Evolutionary conservation across 1,140 invertebrate genomes (phyloP), one percentile per base, ranked within the genome.

Genomic region (Ladona fulva): DNA sequence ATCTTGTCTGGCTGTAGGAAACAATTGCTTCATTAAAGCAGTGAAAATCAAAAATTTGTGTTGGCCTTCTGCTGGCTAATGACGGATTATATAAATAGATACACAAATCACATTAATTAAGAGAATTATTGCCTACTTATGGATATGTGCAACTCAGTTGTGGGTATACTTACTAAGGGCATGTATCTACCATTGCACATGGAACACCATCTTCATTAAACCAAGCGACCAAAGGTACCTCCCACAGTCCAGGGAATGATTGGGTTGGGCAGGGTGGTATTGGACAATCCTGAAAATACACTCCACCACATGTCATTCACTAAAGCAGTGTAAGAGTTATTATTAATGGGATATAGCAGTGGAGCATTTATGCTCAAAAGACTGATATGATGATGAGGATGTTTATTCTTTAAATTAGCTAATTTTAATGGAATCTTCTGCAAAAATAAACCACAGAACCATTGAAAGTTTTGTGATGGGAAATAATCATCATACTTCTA

Each of bases 121-220:
- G 44, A 10, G 10, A 10, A 52, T 52, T 19, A 19, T 11, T n/a
- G n/a, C n/a, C n/a, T n/a, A n/a, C n/a, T n/a, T n/a, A n/a, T n/a
- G n/a, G n/a, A n/a, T n/a, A n/a, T n/a, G n/a, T n/a, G n/a, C n/a
- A n/a, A n/a, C n/a, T n/a, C n/a, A n/a, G n/a, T n/a, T n/a, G n/a
- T n/a, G n/a, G n/a, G n/a, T 12, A 19, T 1, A 22, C 52, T 66
- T 85, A 83, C 78, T 81, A 84, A 12, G 85, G 83, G 79, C 91
- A 92, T 12, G 86, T 83, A 81, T 92, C 90, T 0, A 88, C 87
- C 89, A 91, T 91, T 22, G 89, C 84, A 81, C 91, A 92, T 0
- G 85, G 82, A 24, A 81, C 80, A 11, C 84, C 84, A 10, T 83
- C 80, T 8, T 85, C 79, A 82, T 90, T 89, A 0, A 83, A 81